Evolutionary conservation across 2,888 invertebrate genomes (phyloP).

Genomic region (Drosophila stalkeri): DNA sequence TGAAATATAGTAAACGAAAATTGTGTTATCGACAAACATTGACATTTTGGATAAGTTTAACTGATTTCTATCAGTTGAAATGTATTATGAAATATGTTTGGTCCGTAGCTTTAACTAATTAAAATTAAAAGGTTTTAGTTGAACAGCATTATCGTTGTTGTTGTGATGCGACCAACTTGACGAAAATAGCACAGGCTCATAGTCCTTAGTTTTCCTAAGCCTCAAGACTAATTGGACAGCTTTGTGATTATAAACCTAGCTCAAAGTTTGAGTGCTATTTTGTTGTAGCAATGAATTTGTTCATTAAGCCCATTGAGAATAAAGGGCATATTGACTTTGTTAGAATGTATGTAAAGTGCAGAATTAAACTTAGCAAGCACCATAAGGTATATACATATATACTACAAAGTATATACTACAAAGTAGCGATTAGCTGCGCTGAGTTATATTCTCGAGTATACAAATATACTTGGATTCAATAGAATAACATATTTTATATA

Average conservation of each 20-base stretch:
- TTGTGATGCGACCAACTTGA: slow-evolving; percentile 33
- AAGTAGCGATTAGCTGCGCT: no score
- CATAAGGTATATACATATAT: not conserved
- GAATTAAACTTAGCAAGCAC: not conserved
- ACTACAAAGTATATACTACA: no score
- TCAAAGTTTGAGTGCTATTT: not conserved
- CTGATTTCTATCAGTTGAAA: no score
- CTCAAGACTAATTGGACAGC: slow-evolving; percentile 48
- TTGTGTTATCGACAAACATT: no score
- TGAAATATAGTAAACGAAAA: no score
- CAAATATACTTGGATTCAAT: no score
- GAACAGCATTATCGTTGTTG: slow-evolving; percentile 41
- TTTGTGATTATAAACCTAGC: not conserved
- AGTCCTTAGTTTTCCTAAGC: slow-evolving; percentile 38
- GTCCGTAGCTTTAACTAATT: slow-evolving; percentile 34
- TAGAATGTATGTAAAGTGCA: not conserved
- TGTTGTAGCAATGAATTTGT: not conserved
- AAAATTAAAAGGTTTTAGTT: slow-evolving; percentile 33
- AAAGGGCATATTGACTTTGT: not conserved
- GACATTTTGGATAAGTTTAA: no score
- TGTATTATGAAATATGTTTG: no score
- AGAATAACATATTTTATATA: no score
- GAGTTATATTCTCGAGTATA: no score
- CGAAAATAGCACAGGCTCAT: slow-evolving; percentile 8
- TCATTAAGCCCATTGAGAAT: not conserved